Conservation (phyloP, 2,113 vertebrate genomes). For the Bufo gargarizans region DNA sequence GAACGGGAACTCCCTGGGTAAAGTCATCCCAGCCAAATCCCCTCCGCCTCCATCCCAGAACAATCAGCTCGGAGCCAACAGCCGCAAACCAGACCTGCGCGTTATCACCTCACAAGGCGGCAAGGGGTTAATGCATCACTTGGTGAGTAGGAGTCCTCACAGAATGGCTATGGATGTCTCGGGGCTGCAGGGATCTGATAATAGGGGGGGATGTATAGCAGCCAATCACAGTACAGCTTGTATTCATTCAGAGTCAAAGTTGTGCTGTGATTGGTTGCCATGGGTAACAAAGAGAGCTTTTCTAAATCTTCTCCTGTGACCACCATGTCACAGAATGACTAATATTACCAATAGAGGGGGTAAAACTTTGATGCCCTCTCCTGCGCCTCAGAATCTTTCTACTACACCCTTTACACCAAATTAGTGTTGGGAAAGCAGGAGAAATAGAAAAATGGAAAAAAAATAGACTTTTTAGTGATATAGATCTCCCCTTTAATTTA, state of each 20-base stretch:
- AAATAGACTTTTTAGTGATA: background rate
- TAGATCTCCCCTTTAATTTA: constrained; percentile 8
- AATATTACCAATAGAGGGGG: too few species aligned
- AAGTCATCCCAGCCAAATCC: constrained; percentile 92
- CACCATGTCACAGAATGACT: too few species aligned
- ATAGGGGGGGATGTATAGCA: too few species aligned
- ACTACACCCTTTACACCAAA: background rate
- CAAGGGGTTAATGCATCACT: constrained; percentile 91
- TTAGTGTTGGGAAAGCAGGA: background rate
- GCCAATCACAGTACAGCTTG: too few species aligned
- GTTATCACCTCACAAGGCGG: constrained; percentile 96
- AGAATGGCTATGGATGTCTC: background rate
- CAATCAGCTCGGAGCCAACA: constrained; percentile 81
- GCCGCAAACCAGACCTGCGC: constrained; percentile 91
- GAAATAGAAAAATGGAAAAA: background rate
- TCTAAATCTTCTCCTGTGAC: too few species aligned
- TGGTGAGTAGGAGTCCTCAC: constrained; percentile 79
- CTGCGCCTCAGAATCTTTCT: background rate
- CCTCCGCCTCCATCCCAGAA: constrained; percentile 79
- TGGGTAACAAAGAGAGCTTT: too few species aligned
- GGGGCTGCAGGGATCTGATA: too few species aligned
- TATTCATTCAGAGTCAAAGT: too few species aligned
- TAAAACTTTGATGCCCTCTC: background rate
- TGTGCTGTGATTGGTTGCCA: too few species aligned
- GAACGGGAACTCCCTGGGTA: constrained; percentile 93